Evolutionary conservation across 1,140 invertebrate species (phyloP).

Genomic region (Halotydeus destructor): DNA sequence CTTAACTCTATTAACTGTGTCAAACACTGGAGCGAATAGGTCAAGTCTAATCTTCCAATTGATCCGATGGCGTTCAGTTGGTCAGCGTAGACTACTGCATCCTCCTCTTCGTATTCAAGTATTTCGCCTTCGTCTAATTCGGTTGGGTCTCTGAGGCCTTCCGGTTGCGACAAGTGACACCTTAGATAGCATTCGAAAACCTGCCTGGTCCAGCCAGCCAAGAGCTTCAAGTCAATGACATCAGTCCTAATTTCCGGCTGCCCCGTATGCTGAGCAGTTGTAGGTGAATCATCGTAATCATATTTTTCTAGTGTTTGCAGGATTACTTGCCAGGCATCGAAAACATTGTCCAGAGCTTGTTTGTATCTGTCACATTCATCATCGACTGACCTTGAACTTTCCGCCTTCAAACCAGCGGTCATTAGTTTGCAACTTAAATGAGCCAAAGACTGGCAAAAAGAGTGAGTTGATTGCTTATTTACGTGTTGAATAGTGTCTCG

Average conservation of each 20-base stretch:
- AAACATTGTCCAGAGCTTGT: slow-evolving; percentile 7
- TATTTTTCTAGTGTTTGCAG: slow-evolving; percentile 1
- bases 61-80: slow-evolving; percentile 11
- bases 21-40: not conserved
- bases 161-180: slow-evolving; percentile 6
- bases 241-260: no score
- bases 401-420: not conserved
- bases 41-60: slow-evolving; percentile 7
- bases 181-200: slow-evolving; percentile 10
- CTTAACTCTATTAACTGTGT: slow-evolving; percentile 6
- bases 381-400: slow-evolving; percentile 2
- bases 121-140: slow-evolving; percentile 8
- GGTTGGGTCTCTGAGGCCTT: slow-evolving; percentile 1
- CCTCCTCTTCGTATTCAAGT: slow-evolving; percentile 12
- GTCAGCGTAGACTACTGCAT: slow-evolving; percentile 2
- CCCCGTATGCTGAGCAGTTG: not conserved
- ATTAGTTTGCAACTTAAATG: slow-evolving; percentile 11
- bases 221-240: not conserved
- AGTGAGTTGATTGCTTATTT: not conserved
- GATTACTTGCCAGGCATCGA: slow-evolving; percentile 9
- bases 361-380: slow-evolving; percentile 10
- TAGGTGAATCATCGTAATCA: not conserved
- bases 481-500: not conserved
- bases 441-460: slow-evolving; percentile 3
- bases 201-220: slow-evolving; percentile 4